These are phyloP conservation scores for Diuraphis noxia DNA, from an alignment of 1,140 invertebrate species.

Conservation along the genomic window DNA sequence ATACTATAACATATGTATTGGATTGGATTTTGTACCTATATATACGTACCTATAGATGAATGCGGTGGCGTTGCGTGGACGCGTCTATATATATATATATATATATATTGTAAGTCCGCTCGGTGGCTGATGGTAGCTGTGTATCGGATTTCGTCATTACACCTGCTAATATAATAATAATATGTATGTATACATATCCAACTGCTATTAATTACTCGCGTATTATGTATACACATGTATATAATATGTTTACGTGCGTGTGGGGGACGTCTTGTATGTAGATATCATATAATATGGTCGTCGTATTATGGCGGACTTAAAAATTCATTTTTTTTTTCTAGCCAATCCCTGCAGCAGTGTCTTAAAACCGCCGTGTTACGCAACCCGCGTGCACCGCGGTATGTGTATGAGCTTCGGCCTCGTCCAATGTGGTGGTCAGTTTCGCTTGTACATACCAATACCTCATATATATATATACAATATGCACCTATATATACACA, in stretches of 20 bases:
- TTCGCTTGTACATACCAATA: neutral
- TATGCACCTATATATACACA: neutral
- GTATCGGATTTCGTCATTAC: constrained; percentile 17
- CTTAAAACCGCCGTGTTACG: neutral
- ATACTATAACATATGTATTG: neutral
- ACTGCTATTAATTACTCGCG: neutral
- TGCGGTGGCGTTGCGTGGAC: too few relatives aligned
- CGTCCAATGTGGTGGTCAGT: neutral
- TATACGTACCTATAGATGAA: too few relatives aligned
- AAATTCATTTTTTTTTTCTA: neutral
- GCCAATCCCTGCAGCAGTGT: neutral
- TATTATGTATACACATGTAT: too few relatives aligned
- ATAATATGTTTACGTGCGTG: neutral
- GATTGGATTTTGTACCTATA: too few relatives aligned
- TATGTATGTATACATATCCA: neutral
- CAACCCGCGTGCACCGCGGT: neutral
- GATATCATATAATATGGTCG: neutral
- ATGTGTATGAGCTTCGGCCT: neutral
- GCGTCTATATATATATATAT: too few relatives aligned
- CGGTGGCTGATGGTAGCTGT: neutral
- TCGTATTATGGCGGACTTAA: neutral
- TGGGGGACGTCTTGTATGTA: neutral
- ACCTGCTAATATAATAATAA: neutral
- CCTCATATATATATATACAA: too few relatives aligned
- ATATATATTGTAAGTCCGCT: neutral